phyloP scores from a whole-genome alignment of 2,888 invertebrate genomes.

The Epinotia ramella region DNA sequence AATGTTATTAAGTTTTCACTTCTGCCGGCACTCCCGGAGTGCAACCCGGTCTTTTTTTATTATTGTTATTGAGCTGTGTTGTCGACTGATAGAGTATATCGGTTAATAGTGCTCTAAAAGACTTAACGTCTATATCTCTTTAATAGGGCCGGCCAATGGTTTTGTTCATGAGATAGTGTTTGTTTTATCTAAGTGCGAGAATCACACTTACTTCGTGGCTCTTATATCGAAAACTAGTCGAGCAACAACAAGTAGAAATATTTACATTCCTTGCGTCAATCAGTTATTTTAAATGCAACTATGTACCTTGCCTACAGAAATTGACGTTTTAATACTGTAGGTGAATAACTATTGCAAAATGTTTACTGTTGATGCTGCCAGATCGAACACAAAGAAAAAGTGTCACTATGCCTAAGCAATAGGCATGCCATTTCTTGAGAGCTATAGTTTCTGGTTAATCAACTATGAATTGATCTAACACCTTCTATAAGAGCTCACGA shows the following conservation, averaged over 20 bases:
- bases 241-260: background rate
- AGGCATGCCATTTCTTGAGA: too few species aligned
- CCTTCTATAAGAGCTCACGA: background rate
- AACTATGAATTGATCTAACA: background rate
- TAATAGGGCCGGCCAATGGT: background rate
- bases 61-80: background rate
- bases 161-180: background rate
- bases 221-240: background rate
- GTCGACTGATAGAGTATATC: background rate
- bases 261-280: slow-evolving; percentile 16
- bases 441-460: background rate
- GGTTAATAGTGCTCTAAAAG: background rate
- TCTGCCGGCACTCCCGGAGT: too few species aligned
- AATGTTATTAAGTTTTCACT: too few species aligned
- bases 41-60: too few species aligned
- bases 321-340: background rate
- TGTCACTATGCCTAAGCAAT: background rate
- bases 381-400: background rate
- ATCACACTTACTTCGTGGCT: background rate
- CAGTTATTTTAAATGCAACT: slow-evolving; percentile 19
- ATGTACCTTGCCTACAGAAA: background rate
- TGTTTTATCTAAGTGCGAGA: background rate
- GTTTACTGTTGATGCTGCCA: background rate
- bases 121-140: background rate
- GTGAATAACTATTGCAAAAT: background rate